phyloP scores from a whole-genome alignment of 1,140 invertebrate genomes.

The Zeugodacus cucurbitae region DNA sequence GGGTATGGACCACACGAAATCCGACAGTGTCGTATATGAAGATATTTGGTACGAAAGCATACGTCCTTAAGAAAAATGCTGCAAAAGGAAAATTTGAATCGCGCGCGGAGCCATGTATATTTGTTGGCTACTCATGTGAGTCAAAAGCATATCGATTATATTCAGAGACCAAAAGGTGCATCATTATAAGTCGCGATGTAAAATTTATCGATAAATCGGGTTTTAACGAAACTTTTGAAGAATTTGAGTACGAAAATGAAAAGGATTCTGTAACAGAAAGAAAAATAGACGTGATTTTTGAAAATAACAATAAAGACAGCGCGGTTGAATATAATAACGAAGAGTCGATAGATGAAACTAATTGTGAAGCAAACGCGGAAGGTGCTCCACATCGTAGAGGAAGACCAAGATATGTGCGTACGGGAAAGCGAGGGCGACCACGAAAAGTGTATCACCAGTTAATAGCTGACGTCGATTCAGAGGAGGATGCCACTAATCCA shows the following conservation, averaged over 20 bases:
- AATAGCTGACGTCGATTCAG: background rate
- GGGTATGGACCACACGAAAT: conserved; percentile 57
- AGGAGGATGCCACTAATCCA: no score
- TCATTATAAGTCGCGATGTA: conserved; percentile 50
- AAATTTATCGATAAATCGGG: conserved; percentile 24
- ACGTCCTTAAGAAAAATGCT: conserved; percentile 47
- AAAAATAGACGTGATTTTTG: no score
- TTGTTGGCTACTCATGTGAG: conserved; percentile 41
- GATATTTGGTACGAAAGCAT: conserved; percentile 57
- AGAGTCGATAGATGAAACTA: no score
- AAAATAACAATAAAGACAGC: no score
- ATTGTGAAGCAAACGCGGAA: no score
- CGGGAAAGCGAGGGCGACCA: background rate
- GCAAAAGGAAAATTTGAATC: conserved; percentile 42
- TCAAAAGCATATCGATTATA: no score
- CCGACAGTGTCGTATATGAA: conserved; percentile 55
- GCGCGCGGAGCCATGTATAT: conserved; percentile 20
- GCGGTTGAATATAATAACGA: no score
- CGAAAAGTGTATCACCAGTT: background rate
- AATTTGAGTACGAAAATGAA: no score
- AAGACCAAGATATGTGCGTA: background rate
- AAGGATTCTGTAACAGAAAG: no score
- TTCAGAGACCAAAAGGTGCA: conserved; percentile 46
- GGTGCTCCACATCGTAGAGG: no score
- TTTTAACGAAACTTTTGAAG: no score